Base-by-base conservation (phyloP, 2,113 vertebrate genomes). In the Melierax canorus region DNA sequence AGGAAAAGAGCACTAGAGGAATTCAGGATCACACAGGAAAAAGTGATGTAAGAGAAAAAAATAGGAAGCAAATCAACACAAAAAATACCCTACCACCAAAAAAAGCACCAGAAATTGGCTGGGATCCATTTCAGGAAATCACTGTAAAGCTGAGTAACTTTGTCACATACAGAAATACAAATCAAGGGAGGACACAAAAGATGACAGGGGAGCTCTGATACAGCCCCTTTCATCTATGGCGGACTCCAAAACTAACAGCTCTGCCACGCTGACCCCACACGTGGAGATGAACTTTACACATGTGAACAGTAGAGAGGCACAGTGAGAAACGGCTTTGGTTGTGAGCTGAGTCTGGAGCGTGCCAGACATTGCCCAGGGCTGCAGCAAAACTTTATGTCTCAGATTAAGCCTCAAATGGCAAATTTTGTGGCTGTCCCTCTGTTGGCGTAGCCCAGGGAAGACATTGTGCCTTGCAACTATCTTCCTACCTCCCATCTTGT, bases 11-110 rank as follows among this genome's bases (percentile, higher is more conserved):
- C 66, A 95, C 56, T 87, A 93, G 67, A 95, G 80, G 90, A 97
- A 95, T 96, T 96, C 53, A 66, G 91, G 80, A 97, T 92, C 89
- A 95, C 55, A 66, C 86, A 92, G 97, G 96, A 96, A 97, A 83
- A 91, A 86, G 56, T 90, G 96, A 97, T 89, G 94, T 50, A 93
- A 93, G 89, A 82, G 63, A 48, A 64, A 87, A 96, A 82, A 86
- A 86, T 55, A 91, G 93, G 94, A 98, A 96, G 53, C 67, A 93
- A 91, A 95, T 82, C 81, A 91, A 96, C 50, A 82, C 14, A 79
- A 88, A 91, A 93, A 95, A 63, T n/a, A 73, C 23, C 73, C 56
- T 81, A 48, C 4, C n/a, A 94, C 92, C 87, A 80, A 94, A 91
- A 97, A 94, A 92, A 97, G 90, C 90, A 88, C 24, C 92, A 93